Base-by-base conservation (phyloP, 2,113 vertebrate genomes). In the Pelodiscus sinensis region DNA sequence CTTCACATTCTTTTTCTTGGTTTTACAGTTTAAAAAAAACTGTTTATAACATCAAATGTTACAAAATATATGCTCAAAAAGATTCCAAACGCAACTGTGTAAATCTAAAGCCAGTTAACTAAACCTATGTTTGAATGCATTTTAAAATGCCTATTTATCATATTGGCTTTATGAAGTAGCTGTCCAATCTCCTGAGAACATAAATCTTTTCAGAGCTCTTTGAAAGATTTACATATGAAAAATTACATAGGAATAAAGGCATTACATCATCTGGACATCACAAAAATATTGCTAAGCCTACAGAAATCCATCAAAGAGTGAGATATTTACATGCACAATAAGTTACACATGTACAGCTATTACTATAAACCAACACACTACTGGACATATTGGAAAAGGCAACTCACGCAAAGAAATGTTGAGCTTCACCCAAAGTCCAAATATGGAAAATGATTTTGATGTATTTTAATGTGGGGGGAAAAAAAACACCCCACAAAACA, bases 361-460 rank as follows among this genome's bases (percentile, higher is more conserved):
- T 27, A 22, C 65, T 79, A 57, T 62, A n/a, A 73, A 84, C n/a
- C 6, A 55, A 21, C 0, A 0, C 10, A 21, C 51, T 3, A 68
- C 62, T n/a, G 54, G 13, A 8, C 54, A 3, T 7, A 81, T 2
- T 5, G 35, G 11, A 56, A 56, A 56, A 55, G 52, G 19, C 19
- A n/a, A 12, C 2, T 13, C 11, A 35, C 21, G 35, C 62, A 89
- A 89, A 73, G 12, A 1, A 73, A 79, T 12, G 35, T 57, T 73
- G 0, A 1, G 6, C 9, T 79, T 91, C 57, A 54, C 18, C 10
- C 21, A 9, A 35, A 71, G n/a, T 71, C 65, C 35, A 62, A 71
- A 71, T 71, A 71, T 10, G 9, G 65, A n/a, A 18, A 68, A 71
- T 35, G 2, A 19, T 35, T 68, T 19, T 19, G 19, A 68, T 68